Base-by-base conservation (phyloP, 2,888 invertebrate genomes). In the Chromoteleia sp. region DNA sequence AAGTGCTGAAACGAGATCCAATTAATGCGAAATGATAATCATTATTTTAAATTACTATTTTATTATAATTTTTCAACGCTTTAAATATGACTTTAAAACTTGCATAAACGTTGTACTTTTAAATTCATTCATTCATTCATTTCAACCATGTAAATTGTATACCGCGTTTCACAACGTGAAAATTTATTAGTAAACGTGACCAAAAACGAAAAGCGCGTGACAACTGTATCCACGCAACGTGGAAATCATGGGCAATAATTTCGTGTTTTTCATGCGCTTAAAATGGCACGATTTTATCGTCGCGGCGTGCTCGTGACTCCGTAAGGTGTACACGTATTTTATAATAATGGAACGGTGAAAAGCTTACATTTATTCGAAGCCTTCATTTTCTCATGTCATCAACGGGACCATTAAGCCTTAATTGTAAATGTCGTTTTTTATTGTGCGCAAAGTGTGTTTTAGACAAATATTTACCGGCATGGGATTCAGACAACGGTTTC, bases 361-460 rank as follows among this genome's bases (percentile, higher is more conserved):
- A 39, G 63, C 58, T 71, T 50, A 17, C 33, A 58, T 71, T 75
- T 63, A 33, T n/a, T 12, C 21, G 5, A 25, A 29, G 48, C 45
- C 63, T 29, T 74, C 50, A 65, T 65, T 75, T 58, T 75, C 74
- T 58, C 65, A 15, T 45, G 74, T 65, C 43, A 58, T 75, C 74
- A 56, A 10, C 19, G 54, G 12, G 12, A 4, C 74, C 25, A 65
- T 65, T 50, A 74, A 29, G 12, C 65, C 17, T 56, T 56, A 58
- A 65, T 75, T 65, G 68, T 45, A 39, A 21, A 21, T 6, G 8
- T n/a, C n/a, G 12, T 33, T 70, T 70, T 58, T 56, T 63, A 25
- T 65, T 17, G 54, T 45, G 25, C 4, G 58, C 25, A 30, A 54
- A 70, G 43, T 21, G 41, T 19, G 45, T 65, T 75, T 39, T 48